A percentile compares a stretch with the other conserved stretches of the same genome.
Conservation (phyloP, 2,888 invertebrate species). For the Parnassius orleans region DNA sequence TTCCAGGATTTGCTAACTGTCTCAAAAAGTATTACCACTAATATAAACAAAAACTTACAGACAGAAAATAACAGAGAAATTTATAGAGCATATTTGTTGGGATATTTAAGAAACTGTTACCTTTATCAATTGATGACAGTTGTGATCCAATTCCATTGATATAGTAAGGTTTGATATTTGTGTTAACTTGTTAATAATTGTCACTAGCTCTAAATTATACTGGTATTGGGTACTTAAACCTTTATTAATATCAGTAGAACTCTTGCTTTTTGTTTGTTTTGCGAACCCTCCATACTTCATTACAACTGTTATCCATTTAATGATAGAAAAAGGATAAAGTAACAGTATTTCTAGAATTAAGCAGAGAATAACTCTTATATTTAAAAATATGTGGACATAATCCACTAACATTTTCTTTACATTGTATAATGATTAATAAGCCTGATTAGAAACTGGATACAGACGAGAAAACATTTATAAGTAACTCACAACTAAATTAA, state of each 20-base stretch:
- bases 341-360: conserved; percentile 50
- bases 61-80: too few species aligned
- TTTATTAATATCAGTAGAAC: conserved; percentile 24
- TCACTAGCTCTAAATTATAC: conserved; percentile 49
- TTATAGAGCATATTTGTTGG: background rate
- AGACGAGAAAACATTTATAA: conserved; percentile 19
- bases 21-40: too few species aligned
- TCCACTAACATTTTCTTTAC: conserved; percentile 36
- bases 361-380: conserved; percentile 45
- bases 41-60: too few species aligned
- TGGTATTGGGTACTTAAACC: conserved; percentile 37
- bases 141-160: conserved; percentile 39
- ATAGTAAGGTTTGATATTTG: conserved; percentile 49
- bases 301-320: conserved; percentile 53
- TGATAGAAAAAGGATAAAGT: conserved; percentile 47
- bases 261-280: conserved; percentile 15
- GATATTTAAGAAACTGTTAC: conserved; percentile 30
- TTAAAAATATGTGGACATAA: conserved; percentile 38
- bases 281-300: conserved; percentile 45
- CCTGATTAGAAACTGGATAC: conserved; percentile 1
- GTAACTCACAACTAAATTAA: conserved; percentile 13
- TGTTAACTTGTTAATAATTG: conserved; percentile 35
- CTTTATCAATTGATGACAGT: conserved; percentile 39
- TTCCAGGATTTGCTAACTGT: too few species aligned
- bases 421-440: background rate